phyloP scores from a whole-genome alignment of 2,888 invertebrate genomes.

The Sthenelais limicola region DNA sequence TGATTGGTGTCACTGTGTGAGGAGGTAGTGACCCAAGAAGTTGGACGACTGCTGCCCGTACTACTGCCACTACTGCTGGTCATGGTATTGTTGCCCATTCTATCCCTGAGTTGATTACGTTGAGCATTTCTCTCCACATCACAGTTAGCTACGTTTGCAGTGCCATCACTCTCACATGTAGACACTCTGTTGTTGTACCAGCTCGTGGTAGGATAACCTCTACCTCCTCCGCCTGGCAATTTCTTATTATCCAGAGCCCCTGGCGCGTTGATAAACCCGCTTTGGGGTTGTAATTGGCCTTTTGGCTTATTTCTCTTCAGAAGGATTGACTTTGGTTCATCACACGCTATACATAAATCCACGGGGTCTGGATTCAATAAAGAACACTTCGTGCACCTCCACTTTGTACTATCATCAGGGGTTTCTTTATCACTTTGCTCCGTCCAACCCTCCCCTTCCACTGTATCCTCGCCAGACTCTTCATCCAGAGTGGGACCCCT shows the following conservation, averaged over 20 bases:
- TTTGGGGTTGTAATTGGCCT: not conserved
- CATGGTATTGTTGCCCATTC: not conserved
- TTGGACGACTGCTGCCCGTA: not conserved
- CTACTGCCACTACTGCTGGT: not conserved
- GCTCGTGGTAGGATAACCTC: not conserved
- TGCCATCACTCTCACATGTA: not conserved
- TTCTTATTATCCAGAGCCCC: too few species aligned
- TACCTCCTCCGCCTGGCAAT: not conserved
- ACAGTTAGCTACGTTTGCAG: not conserved
- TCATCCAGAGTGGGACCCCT: not conserved
- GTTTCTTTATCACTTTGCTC: not conserved
- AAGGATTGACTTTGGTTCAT: conserved; percentile 63
- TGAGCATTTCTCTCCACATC: not conserved
- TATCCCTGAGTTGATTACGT: not conserved
- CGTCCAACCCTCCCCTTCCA: not conserved
- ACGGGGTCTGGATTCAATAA: conserved; percentile 83
- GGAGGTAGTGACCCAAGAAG: not conserved
- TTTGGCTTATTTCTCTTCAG: not conserved
- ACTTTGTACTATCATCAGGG: conserved; percentile 66
- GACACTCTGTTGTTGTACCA: not conserved
- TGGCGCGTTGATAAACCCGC: not conserved
- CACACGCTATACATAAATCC: conserved; percentile 87
- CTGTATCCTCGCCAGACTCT: not conserved
- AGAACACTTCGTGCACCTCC: conserved; percentile 91
- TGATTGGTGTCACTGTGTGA: not conserved